phyloP scores from a whole-genome alignment of 1,140 invertebrate species.

The Drosophila mojavensis region DNA sequence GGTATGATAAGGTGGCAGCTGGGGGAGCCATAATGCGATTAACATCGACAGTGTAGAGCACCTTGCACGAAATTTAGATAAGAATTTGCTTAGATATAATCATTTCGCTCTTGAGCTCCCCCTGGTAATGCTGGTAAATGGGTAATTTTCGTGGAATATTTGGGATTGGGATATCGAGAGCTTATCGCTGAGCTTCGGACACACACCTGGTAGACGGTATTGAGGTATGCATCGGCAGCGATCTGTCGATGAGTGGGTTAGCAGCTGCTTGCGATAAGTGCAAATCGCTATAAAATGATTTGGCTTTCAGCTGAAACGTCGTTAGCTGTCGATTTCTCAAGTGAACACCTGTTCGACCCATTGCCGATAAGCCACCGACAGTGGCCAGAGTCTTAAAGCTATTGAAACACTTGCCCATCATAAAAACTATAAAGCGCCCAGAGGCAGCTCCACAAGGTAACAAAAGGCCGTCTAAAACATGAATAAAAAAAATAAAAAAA shows the following conservation, averaged over 20 bases:
- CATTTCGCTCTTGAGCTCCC: too few relatives aligned
- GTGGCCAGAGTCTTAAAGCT: conserved; percentile 17
- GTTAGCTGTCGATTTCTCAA: conserved; percentile 30
- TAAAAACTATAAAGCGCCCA: conserved; percentile 36
- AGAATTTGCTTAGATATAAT: too few relatives aligned
- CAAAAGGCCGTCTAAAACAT: neutral
- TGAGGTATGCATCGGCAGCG: conserved; percentile 6
- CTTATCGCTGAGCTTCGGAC: neutral
- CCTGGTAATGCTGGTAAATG: neutral
- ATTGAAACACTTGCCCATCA: conserved; percentile 44
- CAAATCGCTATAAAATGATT: conserved; percentile 9
- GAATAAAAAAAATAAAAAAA: neutral
- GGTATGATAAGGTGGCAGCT: too few relatives aligned
- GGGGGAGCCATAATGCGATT: too few relatives aligned
- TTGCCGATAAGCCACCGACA: conserved; percentile 37
- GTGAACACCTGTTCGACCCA: conserved; percentile 50
- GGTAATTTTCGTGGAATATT: neutral
- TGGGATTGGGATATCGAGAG: neutral
- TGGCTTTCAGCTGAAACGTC: neutral
- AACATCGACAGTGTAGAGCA: too few relatives aligned
- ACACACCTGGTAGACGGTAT: conserved; percentile 31
- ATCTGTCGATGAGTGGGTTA: conserved; percentile 4
- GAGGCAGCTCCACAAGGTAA: conserved; percentile 5
- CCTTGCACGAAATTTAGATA: too few relatives aligned
- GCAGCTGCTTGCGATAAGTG: conserved; percentile 10